Conservation (phyloP, 2,797 vertebrate genomes). For the Mormyrus hasselquistii region DNA sequence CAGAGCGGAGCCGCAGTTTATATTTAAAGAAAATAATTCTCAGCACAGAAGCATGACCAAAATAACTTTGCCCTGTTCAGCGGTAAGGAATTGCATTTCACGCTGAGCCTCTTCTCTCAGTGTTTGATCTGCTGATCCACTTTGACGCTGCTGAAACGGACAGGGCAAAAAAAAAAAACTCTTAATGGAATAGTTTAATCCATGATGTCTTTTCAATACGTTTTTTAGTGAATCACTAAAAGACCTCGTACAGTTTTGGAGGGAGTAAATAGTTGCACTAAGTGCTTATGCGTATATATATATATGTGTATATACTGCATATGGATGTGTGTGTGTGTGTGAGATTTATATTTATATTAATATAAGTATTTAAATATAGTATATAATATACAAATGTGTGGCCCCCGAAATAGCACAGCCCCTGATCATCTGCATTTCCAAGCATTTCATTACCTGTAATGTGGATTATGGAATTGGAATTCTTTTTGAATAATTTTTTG, state of each 20-base stretch:
- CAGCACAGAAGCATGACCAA: not conserved
- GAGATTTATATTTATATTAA: not conserved
- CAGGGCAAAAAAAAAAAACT: not conserved
- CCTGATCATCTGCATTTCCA: not conserved
- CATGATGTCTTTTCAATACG: not conserved
- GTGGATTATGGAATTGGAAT: not conserved
- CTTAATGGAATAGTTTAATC: slow-evolving; percentile 11
- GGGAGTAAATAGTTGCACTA: not conserved
- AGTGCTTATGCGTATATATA: not conserved
- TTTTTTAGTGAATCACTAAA: not conserved
- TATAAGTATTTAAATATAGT: not conserved
- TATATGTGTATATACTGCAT: not conserved
- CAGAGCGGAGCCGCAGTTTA: not conserved
- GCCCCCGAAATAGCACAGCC: not conserved
- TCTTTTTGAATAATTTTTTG: not conserved
- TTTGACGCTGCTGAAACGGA: not conserved
- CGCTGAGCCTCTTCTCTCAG: not conserved
- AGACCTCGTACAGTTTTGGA: not conserved
- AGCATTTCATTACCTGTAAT: not conserved
- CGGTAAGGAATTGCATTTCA: not conserved
- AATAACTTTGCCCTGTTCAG: slow-evolving; percentile 7
- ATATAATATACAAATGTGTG: not conserved
- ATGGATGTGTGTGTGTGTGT: not conserved
- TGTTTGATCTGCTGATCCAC: not conserved
- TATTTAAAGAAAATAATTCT: slow-evolving; percentile 16